phyloP scores from a whole-genome alignment of 2,797 vertebrate genomes.

The Gymnocypris eckloni region DNA sequence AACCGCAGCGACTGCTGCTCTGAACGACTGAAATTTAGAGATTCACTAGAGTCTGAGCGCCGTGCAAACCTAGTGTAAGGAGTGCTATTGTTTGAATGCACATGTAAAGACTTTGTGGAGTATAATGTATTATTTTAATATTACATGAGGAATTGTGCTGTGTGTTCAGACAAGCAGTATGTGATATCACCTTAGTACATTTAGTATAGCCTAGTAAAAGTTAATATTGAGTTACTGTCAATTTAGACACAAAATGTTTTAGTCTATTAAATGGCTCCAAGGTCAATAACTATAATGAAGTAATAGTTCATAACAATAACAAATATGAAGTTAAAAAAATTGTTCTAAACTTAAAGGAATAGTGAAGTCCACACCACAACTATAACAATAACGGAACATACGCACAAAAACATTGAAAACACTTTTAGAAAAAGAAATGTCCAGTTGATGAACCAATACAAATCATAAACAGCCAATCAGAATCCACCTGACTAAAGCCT shows the following conservation, averaged over 20 bases:
- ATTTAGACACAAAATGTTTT: neutral
- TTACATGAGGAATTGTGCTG: neutral
- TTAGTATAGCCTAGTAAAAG: too few species aligned
- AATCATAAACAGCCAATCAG: neutral
- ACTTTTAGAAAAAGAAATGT: neutral
- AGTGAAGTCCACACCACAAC: neutral
- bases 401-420: neutral
- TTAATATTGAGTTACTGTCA: neutral
- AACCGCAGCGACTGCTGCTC: neutral
- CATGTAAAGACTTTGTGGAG: neutral
- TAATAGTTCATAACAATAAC: too few species aligned
- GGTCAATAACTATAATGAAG: neutral
- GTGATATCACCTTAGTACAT: neutral
- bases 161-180: neutral
- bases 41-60: slow-evolving; percentile 7
- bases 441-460: neutral
- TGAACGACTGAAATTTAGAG: neutral
- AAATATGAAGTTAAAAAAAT: neutral
- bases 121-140: neutral
- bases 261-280: neutral
- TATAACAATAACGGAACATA: neutral
- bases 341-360: neutral
- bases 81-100: neutral
- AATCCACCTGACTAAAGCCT: neutral
- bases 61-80: slow-evolving; percentile 7